Evolutionary conservation across 2,113 vertebrate species (phyloP).

Genomic region (Myotis brandtii): DNA sequence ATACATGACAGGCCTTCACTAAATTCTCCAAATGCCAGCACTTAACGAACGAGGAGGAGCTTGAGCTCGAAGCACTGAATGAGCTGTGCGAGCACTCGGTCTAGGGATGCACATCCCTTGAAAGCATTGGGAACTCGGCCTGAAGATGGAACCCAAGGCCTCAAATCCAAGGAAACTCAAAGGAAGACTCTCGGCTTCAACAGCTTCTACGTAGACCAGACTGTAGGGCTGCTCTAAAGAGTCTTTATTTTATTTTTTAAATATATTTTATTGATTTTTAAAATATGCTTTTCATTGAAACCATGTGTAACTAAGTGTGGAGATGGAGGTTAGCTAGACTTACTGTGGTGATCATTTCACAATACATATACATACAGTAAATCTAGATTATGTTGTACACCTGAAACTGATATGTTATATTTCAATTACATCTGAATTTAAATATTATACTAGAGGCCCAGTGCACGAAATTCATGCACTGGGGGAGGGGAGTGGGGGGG

Average conservation of each 20-base stretch:
- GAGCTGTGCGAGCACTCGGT: fast-evolving
- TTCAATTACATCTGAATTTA: not conserved
- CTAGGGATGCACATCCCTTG: not conserved
- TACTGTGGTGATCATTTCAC: not conserved
- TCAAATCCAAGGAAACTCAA: not conserved
- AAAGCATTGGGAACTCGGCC: not conserved
- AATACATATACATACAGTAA: not conserved
- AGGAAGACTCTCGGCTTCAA: not conserved
- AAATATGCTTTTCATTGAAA: not conserved
- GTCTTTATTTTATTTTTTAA: too few relatives aligned
- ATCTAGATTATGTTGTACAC: not conserved
- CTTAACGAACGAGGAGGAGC: not conserved
- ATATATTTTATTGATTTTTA: not conserved
- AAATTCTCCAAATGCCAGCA: not conserved
- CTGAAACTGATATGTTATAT: not conserved
- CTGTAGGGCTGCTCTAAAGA: fast-evolving
- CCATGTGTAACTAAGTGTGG: too few relatives aligned
- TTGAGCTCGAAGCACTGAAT: fast-evolving
- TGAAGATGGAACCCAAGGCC: not conserved
- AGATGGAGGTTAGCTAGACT: not conserved
- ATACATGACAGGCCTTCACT: not conserved
- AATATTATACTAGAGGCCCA: not conserved
- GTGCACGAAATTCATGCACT: too few relatives aligned
- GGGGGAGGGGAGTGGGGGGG: too few relatives aligned
- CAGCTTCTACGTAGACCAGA: not conserved